Percentiles rank a stretch among this genome's conserved stretches.
phyloP scores from a whole-genome alignment of 2,113 vertebrate species.

The Prietella phreatophila region DNA sequence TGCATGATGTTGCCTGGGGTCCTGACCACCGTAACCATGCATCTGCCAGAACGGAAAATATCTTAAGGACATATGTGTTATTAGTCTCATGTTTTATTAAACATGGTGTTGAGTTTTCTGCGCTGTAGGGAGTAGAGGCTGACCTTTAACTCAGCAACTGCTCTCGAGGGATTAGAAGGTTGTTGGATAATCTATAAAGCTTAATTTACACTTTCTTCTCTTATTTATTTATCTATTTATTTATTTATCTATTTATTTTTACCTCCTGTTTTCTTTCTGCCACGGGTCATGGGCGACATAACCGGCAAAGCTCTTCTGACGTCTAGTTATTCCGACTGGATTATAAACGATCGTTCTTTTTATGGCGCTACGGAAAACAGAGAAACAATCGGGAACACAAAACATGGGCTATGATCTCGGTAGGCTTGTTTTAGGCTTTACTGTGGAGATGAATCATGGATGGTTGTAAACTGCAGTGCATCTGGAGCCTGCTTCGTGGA shows the following conservation, averaged over 20 bases:
- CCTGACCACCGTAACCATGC: not conserved
- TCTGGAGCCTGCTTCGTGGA: slow-evolving; percentile 39
- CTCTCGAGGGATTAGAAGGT: slow-evolving; percentile 23
- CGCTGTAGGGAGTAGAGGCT: slow-evolving; percentile 13
- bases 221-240: not conserved
- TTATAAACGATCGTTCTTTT: slow-evolving; percentile 10
- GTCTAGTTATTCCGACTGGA: not conserved
- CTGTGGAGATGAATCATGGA: slow-evolving; percentile 51
- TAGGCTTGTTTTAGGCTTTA: slow-evolving; percentile 36
- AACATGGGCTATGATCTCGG: slow-evolving; percentile 35
- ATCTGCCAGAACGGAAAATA: slow-evolving; percentile 12
- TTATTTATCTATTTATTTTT: not conserved
- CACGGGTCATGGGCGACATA: not conserved
- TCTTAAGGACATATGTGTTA: slow-evolving; percentile 29
- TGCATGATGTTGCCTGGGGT: not conserved
- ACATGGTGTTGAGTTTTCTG: slow-evolving; percentile 30
- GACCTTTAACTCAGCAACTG: slow-evolving; percentile 35
- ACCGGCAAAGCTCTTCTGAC: not conserved
- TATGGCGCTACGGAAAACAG: not conserved
- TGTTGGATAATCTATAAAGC: slow-evolving; percentile 19
- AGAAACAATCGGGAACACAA: not conserved
- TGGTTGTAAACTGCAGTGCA: slow-evolving; percentile 44
- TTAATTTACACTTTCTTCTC: slow-evolving; percentile 21
- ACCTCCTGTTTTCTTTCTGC: slow-evolving; percentile 3
- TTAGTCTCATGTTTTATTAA: slow-evolving; percentile 37